Evolutionary conservation across 2,113 vertebrate genomes (phyloP).

Genomic region (Cariama cristata): DNA sequence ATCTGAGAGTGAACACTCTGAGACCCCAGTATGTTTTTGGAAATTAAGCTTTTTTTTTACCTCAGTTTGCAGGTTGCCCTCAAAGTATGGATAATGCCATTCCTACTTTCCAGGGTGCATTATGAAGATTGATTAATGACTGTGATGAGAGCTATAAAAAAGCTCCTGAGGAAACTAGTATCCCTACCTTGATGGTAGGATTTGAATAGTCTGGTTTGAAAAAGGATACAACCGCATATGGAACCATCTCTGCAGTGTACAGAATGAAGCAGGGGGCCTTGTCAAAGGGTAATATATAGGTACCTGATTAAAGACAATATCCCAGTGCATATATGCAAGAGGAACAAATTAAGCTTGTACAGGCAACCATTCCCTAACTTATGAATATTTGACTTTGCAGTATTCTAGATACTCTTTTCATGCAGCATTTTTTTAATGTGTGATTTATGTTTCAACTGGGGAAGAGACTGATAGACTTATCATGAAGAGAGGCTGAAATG

Average conservation of each 20-base stretch:
- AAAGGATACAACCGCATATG: background rate
- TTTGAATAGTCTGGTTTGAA: background rate
- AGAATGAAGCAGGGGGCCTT: background rate
- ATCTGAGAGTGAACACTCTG: background rate
- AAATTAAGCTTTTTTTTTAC: background rate
- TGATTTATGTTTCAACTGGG: background rate
- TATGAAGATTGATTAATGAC: background rate
- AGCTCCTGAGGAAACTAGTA: background rate
- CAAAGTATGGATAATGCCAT: background rate
- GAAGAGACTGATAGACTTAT: background rate
- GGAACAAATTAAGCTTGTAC: background rate
- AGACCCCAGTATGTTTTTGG: background rate
- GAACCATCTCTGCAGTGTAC: background rate
- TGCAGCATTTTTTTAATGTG: background rate
- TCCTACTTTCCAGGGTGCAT: background rate
- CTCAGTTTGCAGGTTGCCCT: background rate
- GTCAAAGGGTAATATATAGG: background rate
- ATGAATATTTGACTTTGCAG: background rate
- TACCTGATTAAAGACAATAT: background rate
- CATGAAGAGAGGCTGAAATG: background rate
- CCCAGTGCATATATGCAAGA: background rate
- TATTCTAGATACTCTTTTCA: background rate
- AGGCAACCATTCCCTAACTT: background rate
- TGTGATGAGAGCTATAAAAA: background rate
- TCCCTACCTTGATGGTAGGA: background rate